A percentile compares a stretch with the other conserved stretches of the same genome.
These are phyloP conservation scores for Embidobia sp. DNA, from an alignment of 2,888 invertebrate species.

Conservation along the genomic window DNA sequence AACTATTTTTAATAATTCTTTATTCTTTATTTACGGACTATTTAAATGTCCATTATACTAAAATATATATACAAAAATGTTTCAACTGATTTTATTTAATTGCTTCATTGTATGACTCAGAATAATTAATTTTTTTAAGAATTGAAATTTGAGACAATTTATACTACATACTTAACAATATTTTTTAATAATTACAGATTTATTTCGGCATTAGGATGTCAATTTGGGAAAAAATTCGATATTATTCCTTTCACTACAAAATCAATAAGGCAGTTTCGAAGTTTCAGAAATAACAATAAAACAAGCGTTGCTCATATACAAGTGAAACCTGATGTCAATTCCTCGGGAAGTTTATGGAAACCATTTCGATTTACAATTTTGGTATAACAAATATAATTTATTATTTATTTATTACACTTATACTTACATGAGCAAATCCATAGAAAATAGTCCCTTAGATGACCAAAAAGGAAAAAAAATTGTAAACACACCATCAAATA, in stretches of 20 bases:
- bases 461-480: too few relatives aligned
- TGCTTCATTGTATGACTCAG: neutral
- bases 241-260: slow-evolving; percentile 62
- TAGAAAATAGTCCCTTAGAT: too few relatives aligned
- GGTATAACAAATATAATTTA: slow-evolving; percentile 79
- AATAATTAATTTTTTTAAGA: slow-evolving; percentile 28
- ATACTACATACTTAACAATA: neutral
- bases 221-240: slow-evolving; percentile 67
- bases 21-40: too few relatives aligned
- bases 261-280: slow-evolving; percentile 69
- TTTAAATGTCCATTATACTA: too few relatives aligned
- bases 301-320: slow-evolving; percentile 65
- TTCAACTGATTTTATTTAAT: too few relatives aligned
- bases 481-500: too few relatives aligned
- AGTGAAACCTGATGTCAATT: slow-evolving; percentile 81
- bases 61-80: too few relatives aligned
- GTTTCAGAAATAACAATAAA: slow-evolving; percentile 61
- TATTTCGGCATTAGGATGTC: slow-evolving; percentile 68
- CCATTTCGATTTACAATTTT: slow-evolving; percentile 86
- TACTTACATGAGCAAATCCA: too few relatives aligned
- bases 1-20: too few relatives aligned
- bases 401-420: slow-evolving; percentile 1
- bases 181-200: slow-evolving; percentile 68
- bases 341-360: slow-evolving; percentile 83
- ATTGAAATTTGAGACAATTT: neutral